Evolutionary conservation across 2,797 vertebrate species (phyloP), one percentile per base, ranked within the genome.

Genomic region (Scomberomorus guttatus): DNA sequence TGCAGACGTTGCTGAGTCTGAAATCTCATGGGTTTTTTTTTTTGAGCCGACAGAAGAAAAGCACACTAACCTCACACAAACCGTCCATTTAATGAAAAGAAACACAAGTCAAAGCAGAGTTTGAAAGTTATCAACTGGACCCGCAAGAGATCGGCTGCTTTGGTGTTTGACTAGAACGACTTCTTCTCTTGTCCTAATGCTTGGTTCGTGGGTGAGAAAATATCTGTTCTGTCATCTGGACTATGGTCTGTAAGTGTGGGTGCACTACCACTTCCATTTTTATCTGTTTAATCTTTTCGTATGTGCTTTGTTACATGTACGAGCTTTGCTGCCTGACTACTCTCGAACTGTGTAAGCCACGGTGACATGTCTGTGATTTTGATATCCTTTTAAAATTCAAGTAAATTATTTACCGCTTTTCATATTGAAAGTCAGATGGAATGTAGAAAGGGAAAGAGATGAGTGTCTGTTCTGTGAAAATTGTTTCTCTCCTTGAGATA

Each of bases 351-450:
- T 57, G 15, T 46, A 60, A 81, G 77, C 65, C 65, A 61, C 34
- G 7, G 39, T 24, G 56, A 66, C 61, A 12, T 12, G 54, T 54
- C 4, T 56, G 68, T 48, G 15, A 75, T 72, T 84, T 83, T 79
- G 69, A 82, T 87, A 61, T 59, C 50, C 25, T 77, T 84, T 86
- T 84, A 44, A 87, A 74, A 81, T 73, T 0, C 0, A 0, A 81
- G 37, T 83, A 71, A 85, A 72, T 84, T 58, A 74, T 88, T 80
- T 74, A 70, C 65, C 78, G 77, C 66, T 88, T 86, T 87, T 87
- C 75, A 85, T 59, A 82, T 65, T 84, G 81, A 85, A 87, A 89
- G 68, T 75, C 3, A 3, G 72, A 79, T 78, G 76, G 59, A 88
- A 83, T 86, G 87, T 90, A 66, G 69, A 69, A 64, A 80, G 76